A percentile compares a stretch with the other conserved stretches of the same genome.
These are phyloP conservation scores for Crocidura indochinensis DNA, from an alignment of 2,797 vertebrate species.

Conservation along the genomic window DNA sequence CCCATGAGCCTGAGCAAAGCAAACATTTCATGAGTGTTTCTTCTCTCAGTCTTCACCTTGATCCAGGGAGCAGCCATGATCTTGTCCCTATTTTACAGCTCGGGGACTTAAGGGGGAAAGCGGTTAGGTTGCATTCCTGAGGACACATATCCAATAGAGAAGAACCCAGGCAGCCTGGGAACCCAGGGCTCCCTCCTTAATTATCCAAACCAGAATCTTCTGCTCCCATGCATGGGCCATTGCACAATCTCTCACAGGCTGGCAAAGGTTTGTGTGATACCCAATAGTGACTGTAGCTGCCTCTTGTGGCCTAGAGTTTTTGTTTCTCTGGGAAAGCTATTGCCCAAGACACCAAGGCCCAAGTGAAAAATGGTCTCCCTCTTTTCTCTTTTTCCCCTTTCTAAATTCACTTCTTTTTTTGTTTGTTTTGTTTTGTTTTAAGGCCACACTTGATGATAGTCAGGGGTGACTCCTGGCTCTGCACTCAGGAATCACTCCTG, in stretches of 20 bases:
- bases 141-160: constrained; percentile 6
- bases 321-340: constrained; percentile 65
- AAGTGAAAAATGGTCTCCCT: neutral
- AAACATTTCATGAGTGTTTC: neutral
- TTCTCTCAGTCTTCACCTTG: neutral
- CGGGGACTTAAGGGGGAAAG: constrained; percentile 27
- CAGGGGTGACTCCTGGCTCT: no score
- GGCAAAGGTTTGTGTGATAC: neutral
- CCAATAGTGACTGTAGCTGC: constrained; percentile 35
- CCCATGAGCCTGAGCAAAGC: neutral
- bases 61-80: neutral
- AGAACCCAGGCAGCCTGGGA: constrained; percentile 52
- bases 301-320: constrained; percentile 56
- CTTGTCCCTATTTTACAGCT: constrained; percentile 46
- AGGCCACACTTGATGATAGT: no score
- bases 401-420: constrained; percentile 6
- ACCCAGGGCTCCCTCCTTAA: constrained; percentile 37
- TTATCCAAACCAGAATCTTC: constrained; percentile 65
- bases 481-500: no score
- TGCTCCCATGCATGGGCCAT: neutral
- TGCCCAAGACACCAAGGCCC: constrained; percentile 18
- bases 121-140: constrained; percentile 58
- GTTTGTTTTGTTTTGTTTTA: no score
- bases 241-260: constrained; percentile 57
- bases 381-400: neutral